Base-by-base conservation (phyloP, 2,888 invertebrate species). In the Oscheius sp. region DNA sequence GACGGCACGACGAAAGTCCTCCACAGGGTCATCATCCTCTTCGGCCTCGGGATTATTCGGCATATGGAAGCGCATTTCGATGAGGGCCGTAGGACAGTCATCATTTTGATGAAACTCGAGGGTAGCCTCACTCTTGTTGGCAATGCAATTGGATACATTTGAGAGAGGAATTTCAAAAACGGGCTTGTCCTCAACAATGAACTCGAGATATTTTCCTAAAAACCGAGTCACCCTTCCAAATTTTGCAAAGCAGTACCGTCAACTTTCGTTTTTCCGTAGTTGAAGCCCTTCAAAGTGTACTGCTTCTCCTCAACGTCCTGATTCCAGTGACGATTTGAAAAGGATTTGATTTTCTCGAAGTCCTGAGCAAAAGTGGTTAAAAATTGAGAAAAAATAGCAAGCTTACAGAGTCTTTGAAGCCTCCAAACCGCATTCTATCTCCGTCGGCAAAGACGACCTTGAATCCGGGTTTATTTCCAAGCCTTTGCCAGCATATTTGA, bases 41-140 rank as follows among this genome's bases (percentile, higher is more conserved):
- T 93, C 93, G 33, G 81, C 85, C 33, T 89, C 94, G 70, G 94
- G 91, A 89, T 96, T 96, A 78, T 93, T 77, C 0, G 99, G 99
- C 87, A 99, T 96, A 90, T 96, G 96, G 90, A 98, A 98, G 58
- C 99, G 93, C 93, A 99, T 94, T 91, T 99, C 99, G 93, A 96
- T 94, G 74, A 99, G 91, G 78, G 96, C 95, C 0, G 98, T 95
- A 0, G 97, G 94, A 0, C 96, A 96, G 90, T 99, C 99, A 89
- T 99, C 99, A 90, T 98, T 98, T 78, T 78, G 77, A 62, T 88
- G 87, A 89, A 98, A 99, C 90, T 99, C 98, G 74, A 99, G 91
- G 0, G 96, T 96, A 3, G 98, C 96, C 92, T 99, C 99, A 91
- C 97, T 98, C 90, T 99, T 99, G 53, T 96, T 95, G 1, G 95